Conservation (phyloP, 2,888 invertebrate genomes). For the Penaeus monodon region DNA sequence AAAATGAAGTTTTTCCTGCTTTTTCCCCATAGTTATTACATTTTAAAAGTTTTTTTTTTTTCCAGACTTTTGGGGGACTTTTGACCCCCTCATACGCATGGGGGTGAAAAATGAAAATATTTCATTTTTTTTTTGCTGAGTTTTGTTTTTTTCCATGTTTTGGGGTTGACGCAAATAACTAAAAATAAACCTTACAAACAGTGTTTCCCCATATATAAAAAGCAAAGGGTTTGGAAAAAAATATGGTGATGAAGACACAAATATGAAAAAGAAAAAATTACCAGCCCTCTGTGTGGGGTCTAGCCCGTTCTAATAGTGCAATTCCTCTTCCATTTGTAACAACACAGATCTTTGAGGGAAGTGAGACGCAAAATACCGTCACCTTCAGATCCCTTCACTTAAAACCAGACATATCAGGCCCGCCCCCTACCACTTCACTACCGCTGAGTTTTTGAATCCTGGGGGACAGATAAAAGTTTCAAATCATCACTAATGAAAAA, state of each 20-base stretch:
- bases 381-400: conserved; percentile 16
- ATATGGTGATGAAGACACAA: not conserved
- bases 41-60: no score
- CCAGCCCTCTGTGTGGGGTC: conserved; percentile 54
- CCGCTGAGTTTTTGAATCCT: conserved; percentile 45
- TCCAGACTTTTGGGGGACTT: no score
- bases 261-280: not conserved
- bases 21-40: no score
- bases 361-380: conserved; percentile 33
- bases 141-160: no score
- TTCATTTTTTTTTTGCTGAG: no score
- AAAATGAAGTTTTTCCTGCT: no score
- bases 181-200: no score
- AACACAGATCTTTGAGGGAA: conserved; percentile 51
- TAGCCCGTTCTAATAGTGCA: conserved; percentile 48
- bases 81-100: no score
- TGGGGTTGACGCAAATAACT: no score
- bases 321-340: conserved; percentile 55
- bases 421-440: conserved; percentile 61
- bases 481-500: not conserved
- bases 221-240: no score
- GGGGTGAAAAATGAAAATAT: no score
- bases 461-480: not conserved
- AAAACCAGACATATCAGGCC: conserved; percentile 30
- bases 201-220: no score